Percentiles rank a stretch among this genome's conserved stretches.
Evolutionary conservation across 2,113 vertebrate genomes (phyloP).

Genomic region (Ochotona princeps): DNA sequence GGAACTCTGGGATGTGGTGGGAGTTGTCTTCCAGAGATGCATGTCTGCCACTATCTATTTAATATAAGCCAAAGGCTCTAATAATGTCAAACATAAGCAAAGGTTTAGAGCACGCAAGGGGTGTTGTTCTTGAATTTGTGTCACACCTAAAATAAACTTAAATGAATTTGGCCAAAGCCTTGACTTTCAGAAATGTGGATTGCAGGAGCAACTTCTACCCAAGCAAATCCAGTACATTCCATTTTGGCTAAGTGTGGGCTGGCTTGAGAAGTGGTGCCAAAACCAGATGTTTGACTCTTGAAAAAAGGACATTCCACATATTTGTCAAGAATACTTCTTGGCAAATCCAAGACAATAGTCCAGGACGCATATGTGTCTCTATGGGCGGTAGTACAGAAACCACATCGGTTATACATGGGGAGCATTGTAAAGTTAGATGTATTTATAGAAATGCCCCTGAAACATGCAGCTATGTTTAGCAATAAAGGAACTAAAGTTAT

Average conservation of each 20-base stretch:
- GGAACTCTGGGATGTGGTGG: neutral
- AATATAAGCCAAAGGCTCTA: neutral
- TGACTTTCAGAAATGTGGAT: constrained; percentile 52
- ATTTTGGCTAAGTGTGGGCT: constrained; percentile 57
- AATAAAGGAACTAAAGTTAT: constrained; percentile 56
- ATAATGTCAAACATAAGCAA: neutral
- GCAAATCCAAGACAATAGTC: constrained; percentile 55
- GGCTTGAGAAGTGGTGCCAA: constrained; percentile 60
- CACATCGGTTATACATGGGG: constrained; percentile 65
- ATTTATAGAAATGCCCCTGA: constrained; percentile 75
- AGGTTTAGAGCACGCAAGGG: neutral
- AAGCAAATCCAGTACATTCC: constrained; percentile 69
- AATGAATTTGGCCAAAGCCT: constrained; percentile 42
- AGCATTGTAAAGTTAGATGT: constrained; percentile 63
- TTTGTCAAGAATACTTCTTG: constrained; percentile 71
- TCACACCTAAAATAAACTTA: constrained; percentile 59
- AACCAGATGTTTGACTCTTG: constrained; percentile 73
- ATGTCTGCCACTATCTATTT: neutral
- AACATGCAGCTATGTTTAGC: constrained; percentile 76
- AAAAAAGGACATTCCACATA: constrained; percentile 72
- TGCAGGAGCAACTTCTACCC: constrained; percentile 50
- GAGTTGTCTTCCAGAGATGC: neutral
- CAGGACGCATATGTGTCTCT: constrained; percentile 68
- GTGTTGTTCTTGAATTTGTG: neutral
- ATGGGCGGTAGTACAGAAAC: constrained; percentile 56